phyloP scores from a whole-genome alignment of 2,888 invertebrate species.

The Tribolium freemani region DNA sequence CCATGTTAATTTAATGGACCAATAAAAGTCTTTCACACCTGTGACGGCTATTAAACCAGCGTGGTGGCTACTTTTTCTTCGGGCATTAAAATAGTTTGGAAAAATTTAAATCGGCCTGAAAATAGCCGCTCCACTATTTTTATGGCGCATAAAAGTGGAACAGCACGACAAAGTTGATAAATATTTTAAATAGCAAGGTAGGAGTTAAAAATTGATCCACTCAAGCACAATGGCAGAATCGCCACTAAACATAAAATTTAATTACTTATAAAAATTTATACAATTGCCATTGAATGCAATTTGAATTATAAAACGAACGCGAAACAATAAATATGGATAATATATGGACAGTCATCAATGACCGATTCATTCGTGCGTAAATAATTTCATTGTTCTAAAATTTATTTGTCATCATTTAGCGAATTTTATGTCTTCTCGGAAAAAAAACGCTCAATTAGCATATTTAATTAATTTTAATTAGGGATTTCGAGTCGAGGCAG shows the following conservation, averaged over 20 bases:
- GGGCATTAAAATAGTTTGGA: not conserved
- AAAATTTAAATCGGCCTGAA: not conserved
- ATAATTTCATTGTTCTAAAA: not conserved
- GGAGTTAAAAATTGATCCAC: no score
- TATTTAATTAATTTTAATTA: no score
- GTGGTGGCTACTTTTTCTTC: constrained; percentile 18
- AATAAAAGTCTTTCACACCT: constrained; percentile 42
- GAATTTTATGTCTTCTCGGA: not conserved
- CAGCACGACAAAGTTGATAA: no score
- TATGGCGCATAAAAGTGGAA: no score
- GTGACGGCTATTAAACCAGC: constrained; percentile 31
- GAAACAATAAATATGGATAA: not conserved
- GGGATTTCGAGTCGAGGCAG: no score
- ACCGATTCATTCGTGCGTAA: not conserved
- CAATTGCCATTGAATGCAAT: not conserved
- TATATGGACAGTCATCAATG: not conserved
- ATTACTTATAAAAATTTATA: not conserved
- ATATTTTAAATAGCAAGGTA: no score
- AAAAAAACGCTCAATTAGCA: not conserved
- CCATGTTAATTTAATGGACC: constrained; percentile 39
- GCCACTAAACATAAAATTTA: not conserved
- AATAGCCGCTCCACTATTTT: no score
- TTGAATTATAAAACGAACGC: not conserved
- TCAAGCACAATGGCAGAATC: no score
- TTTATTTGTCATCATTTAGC: not conserved